Base-by-base conservation (phyloP, 1,140 invertebrate genomes). In the Manduca sexta region DNA sequence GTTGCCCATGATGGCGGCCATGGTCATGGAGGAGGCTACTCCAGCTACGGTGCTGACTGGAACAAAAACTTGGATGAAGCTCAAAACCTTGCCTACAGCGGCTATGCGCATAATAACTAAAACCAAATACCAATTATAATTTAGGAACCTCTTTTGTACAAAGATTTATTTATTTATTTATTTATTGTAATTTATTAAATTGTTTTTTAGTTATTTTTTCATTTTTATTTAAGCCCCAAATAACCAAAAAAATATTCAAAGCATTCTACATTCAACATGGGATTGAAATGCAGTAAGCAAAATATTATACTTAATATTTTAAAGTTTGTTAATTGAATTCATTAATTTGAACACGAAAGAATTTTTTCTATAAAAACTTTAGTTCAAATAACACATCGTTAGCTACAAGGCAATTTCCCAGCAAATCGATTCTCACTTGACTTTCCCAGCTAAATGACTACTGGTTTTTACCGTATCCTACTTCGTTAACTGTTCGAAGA, bases 41-140 rank as follows among this genome's bases (percentile, higher is more conserved):
- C 75, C 10, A 64, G 73, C 42, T 81, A 76, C 43, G 81, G 81
- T 5, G 61, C 71, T 2, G 81, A 85, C 65, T 85, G 81, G 81
- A 83, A 72, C 77, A 84, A 84, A 49, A 84, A 83, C 63, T 56
- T 82, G 8, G 82, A 85, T 12, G 82, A 85, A 7, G 74, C 69
- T 13, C 82, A 85, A 42, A 74, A 77, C 44, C 59, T 85, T 6
- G 82, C 82, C 11, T 85, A 85, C 64, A 68, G 68, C 30, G 82
- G 65, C 2, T 85, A 85, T 54, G 67, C 78, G 0, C 74, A 77
- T 39, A 69, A 58, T 33, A 71, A 73, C 33, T 79, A 71, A 63
- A 63, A 31, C 55, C 12, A 49, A 33, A 65, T 37, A 53, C 42
- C 29, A 29, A 58, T n/a, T 26, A 37, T 48, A 60, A 15, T 31